Evolutionary conservation across 1,140 invertebrate genomes (phyloP), one percentile per base, ranked within the genome.

Genomic region (Achatina immaculata): DNA sequence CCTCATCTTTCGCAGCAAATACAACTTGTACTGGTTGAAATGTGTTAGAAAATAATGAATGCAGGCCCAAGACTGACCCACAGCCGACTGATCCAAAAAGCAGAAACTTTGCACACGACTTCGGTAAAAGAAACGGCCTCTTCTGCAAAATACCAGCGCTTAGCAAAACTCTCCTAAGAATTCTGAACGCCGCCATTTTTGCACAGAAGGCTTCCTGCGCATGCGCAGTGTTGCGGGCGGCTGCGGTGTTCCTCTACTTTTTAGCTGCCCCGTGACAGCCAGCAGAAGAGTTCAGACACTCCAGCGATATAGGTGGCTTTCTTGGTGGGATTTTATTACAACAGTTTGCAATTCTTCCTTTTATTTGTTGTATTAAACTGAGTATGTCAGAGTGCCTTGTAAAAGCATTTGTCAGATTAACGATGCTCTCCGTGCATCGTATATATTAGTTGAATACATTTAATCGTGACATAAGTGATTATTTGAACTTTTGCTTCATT

Each of bases 231-330:
- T n/a, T n/a, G n/a, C n/a, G n/a, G n/a, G n/a, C n/a, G n/a, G n/a
- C 6, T 62, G 58, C 58, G 58, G 58, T 62, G 58, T 62, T 62
- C 31, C 58, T 6, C n/a, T 31, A 62, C 58, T 62, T 62, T 62
- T 62, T 62, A 62, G 58, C n/a, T 62, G 58, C 58, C 58, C 58
- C n/a, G 58, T 62, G 58, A 31, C n/a, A 28, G 58, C 58, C 21
- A 62, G 58, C 58, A 62, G 58, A 62, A 62, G n/a, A 62, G 58
- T 62, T 62, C n/a, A 62, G 58, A 34, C 58, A 4, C 28, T 62
- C 58, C 28, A n/a, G 28, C 58, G 58, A 31, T 6, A 62, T 31
- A 28, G 58, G 28, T 62, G 58, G 0, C 58, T 34, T 31, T 6
- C n/a, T 28, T 31, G 58, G 31, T 19, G 58, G 58, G 31, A 31